These are phyloP conservation scores for Elysia chlorotica DNA, from an alignment of 1,140 invertebrate species.

Conservation along the genomic window DNA sequence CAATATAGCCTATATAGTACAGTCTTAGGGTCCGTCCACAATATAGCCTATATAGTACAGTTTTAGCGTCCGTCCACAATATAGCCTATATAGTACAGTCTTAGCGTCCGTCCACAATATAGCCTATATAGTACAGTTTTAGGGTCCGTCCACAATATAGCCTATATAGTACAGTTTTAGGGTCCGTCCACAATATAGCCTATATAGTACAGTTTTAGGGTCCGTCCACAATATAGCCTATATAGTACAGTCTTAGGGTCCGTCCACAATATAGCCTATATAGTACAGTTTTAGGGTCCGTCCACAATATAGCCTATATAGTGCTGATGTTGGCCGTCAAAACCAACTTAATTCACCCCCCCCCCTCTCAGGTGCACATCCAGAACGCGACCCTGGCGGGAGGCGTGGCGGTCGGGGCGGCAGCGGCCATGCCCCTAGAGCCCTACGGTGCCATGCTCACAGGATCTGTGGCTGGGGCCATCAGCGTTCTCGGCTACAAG, in stretches of 20 bases:
- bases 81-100: too few species aligned
- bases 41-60: too few species aligned
- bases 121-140: too few species aligned
- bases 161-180: too few species aligned
- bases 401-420: conserved; percentile 69
- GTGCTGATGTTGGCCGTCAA: neutral
- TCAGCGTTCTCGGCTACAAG: conserved; percentile 85
- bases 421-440: conserved; percentile 78
- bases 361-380: conserved; percentile 60
- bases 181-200: too few species aligned
- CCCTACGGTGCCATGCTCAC: conserved; percentile 84
- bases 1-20: too few species aligned
- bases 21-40: too few species aligned
- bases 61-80: too few species aligned
- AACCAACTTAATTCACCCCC: neutral
- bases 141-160: too few species aligned
- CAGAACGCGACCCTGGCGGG: conserved; percentile 66
- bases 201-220: neutral
- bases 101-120: too few species aligned
- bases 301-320: neutral
- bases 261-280: neutral
- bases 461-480: conserved; percentile 76
- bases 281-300: neutral
- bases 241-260: neutral
- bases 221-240: neutral